Percentiles rank a stretch among this genome's conserved stretches.
phyloP scores from a whole-genome alignment of 1,140 invertebrate species.

The Neodiprion pinetum region DNA sequence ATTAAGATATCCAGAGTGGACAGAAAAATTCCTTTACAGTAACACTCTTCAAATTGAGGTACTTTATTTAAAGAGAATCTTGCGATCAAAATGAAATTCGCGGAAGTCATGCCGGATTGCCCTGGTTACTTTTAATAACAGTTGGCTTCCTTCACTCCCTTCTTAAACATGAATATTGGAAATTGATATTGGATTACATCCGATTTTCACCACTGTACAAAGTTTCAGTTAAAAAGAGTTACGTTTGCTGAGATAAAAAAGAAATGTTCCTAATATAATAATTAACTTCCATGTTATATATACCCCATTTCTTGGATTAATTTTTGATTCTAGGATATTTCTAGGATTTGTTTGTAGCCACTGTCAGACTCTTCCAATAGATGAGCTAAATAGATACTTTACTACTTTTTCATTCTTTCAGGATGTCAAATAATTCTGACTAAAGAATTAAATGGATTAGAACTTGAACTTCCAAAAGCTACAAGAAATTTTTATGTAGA shows the following conservation, averaged over 20 bases:
- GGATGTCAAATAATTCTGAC: constrained; percentile 95
- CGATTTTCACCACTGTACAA: not conserved
- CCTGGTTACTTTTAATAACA: too few species aligned
- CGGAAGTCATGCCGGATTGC: too few species aligned
- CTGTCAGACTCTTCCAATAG: not conserved
- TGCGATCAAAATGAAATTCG: too few species aligned
- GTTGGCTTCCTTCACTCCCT: too few species aligned
- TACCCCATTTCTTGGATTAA: constrained; percentile 16
- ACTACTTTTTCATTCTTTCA: constrained; percentile 46
- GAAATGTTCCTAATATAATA: too few species aligned
- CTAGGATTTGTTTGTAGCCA: not conserved
- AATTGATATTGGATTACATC: not conserved
- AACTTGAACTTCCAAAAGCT: constrained; percentile 84
- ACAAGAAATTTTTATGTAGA: constrained; percentile 99
- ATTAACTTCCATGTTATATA: constrained; percentile 14
- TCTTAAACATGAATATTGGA: too few species aligned
- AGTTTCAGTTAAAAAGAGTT: too few species aligned
- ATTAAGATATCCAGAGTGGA: not conserved
- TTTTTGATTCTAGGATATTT: not conserved
- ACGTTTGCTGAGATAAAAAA: too few species aligned
- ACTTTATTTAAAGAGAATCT: too few species aligned
- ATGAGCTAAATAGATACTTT: not conserved
- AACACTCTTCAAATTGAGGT: too few species aligned
- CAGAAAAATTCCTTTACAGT: too few species aligned
- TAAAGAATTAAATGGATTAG: constrained; percentile 92